Evolutionary conservation across 2,888 invertebrate genomes (phyloP).

Genomic region (Eucriotettix oculatus): DNA sequence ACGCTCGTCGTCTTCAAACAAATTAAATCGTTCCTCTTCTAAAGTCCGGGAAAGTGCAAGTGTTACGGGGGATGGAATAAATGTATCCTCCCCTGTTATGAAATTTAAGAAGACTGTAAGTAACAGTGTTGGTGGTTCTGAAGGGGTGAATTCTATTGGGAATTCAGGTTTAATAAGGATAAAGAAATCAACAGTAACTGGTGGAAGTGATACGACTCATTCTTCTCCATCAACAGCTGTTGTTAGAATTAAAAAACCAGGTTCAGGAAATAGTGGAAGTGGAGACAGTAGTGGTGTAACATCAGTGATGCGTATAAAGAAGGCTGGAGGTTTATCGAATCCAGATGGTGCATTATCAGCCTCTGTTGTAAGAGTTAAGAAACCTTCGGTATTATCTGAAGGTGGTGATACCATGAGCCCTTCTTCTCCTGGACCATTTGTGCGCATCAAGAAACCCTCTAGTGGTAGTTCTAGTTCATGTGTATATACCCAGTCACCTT

Average conservation of each 20-base stretch:
- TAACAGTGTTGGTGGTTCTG: neutral
- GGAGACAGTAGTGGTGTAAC: neutral
- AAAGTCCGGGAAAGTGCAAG: neutral
- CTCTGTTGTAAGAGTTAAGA: constrained; percentile 1
- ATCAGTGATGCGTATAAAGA: neutral
- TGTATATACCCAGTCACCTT: neutral
- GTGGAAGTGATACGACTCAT: neutral
- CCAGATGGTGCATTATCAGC: neutral
- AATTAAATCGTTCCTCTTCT: neutral
- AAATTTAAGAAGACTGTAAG: neutral
- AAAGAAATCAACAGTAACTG: neutral
- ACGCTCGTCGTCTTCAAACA: constrained; percentile 3
- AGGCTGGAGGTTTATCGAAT: neutral
- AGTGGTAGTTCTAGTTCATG: constrained; percentile 1
- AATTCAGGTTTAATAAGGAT: neutral
- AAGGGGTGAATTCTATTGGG: neutral
- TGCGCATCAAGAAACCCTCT: constrained; percentile 6
- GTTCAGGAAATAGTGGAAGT: neutral
- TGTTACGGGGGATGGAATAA: neutral
- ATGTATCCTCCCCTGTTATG: neutral
- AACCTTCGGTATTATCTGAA: neutral
- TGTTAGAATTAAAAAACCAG: neutral
- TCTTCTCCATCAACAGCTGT: neutral
- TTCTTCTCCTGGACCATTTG: neutral
- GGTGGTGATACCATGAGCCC: neutral